Evolutionary conservation across 2,113 vertebrate genomes (phyloP), one percentile per base, ranked within the genome.

Genomic region (Sceloporus undulatus): DNA sequence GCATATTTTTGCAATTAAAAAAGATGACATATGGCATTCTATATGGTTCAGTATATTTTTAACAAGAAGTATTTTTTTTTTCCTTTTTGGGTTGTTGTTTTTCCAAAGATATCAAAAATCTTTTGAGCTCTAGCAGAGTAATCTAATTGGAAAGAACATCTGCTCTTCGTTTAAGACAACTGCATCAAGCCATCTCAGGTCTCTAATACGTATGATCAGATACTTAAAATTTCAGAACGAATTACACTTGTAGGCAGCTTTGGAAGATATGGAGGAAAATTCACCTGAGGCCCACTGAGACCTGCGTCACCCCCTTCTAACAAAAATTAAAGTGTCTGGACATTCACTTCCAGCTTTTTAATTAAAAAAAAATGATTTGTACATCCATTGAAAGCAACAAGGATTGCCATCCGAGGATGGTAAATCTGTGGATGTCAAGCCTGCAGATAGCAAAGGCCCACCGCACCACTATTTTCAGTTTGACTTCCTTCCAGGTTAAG

Each of bases 91-190:
- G 54, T 38, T 21, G 56, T 59, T 92, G 2, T 1, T 70, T 25
- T 78, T 90, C 27, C 76, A 79, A 86, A 83, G 52, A 42, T 0
- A 21, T 10, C 83, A 9, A 13, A 62, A 85, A 65, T 82, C 56
- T 6, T 42, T 88, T 87, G 81, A 88, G 9, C 34, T 90, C 87
- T 65, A 90, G 16, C 1, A 54, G 68, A 73, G 0, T 79, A 68
- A 89, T 79, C 65, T 59, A 91, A 82, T 56, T 68, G 52, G 62
- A 91, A 90, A 79, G 56, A 84, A 4, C 48, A 92, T 76, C 68
- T 88, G 85, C 2, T 87, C 91, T 91, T 89, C 29, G 34, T 84
- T 85, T 89, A 87, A 92, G 86, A 38, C 48, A 92, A 59, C 27
- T 23, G 29, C 0, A 0, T 73, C 83, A 87, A 90, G 65, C 29